Percentiles rank a stretch among this genome's conserved stretches.
Evolutionary conservation across 2,888 invertebrate genomes (phyloP).

Genomic region (Eupithecia vulgata): DNA sequence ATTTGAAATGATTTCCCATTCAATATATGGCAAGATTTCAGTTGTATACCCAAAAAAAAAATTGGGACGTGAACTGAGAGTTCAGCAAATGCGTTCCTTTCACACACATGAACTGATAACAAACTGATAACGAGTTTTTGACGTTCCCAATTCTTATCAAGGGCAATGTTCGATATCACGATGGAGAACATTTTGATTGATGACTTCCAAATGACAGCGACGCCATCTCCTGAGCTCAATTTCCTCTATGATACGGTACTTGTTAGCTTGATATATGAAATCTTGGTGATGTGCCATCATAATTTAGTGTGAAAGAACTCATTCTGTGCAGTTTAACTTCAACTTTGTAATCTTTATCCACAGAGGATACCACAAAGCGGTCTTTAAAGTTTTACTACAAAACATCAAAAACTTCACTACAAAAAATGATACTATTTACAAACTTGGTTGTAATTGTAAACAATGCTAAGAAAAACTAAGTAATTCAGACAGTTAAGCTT

Average conservation of each 20-base stretch:
- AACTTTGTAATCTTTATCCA: too few species aligned
- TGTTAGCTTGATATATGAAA: conserved; percentile 1
- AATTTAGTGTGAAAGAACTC: conserved; percentile 5
- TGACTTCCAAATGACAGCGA: conserved; percentile 11
- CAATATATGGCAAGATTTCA: not conserved
- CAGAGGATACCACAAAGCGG: too few species aligned
- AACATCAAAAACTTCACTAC: too few species aligned
- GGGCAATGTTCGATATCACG: conserved; percentile 13
- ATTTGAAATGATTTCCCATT: too few species aligned
- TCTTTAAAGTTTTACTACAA: too few species aligned
- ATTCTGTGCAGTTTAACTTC: conserved; percentile 39
- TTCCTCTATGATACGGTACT: conserved; percentile 10
- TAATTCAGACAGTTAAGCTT: conserved; percentile 1
- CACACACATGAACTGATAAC: conserved; percentile 10
- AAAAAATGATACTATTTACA: not conserved
- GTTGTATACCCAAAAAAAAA: not conserved
- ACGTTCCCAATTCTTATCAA: conserved; percentile 26
- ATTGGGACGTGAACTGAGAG: not conserved
- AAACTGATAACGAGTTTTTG: conserved; percentile 14
- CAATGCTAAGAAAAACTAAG: not conserved
- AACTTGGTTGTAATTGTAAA: not conserved
- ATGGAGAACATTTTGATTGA: conserved; percentile 21
- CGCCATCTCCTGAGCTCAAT: conserved; percentile 4
- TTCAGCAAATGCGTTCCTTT: not conserved
- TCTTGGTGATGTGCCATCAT: conserved; percentile 13